Conservation (phyloP, 2,888 invertebrate species). For the Andrena marginata region DNA sequence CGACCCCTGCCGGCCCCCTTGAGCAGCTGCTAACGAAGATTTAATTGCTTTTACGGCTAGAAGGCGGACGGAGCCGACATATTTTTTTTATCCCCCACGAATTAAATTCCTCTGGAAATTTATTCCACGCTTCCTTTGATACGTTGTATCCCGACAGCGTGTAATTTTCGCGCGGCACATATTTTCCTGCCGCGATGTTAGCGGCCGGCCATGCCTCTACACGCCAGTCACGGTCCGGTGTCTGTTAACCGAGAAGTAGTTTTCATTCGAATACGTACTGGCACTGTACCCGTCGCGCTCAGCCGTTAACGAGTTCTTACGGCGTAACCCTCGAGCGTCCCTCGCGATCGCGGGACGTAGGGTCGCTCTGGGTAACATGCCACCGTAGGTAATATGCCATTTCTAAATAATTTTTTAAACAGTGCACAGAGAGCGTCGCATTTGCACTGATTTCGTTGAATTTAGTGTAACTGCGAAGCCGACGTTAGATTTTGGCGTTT, state of each 20-base stretch:
- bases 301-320: too few relatives aligned
- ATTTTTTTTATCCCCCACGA: constrained; percentile 18
- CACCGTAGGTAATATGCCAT: too few relatives aligned
- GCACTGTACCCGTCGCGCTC: neutral
- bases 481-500: too few relatives aligned
- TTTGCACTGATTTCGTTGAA: too few relatives aligned
- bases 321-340: neutral
- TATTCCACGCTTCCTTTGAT: constrained; percentile 58
- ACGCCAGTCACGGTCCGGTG: constrained; percentile 37
- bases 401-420: too few relatives aligned
- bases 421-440: too few relatives aligned
- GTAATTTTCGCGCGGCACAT: constrained; percentile 47
- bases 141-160: constrained; percentile 30
- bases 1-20: neutral
- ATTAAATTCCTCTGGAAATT: constrained; percentile 62
- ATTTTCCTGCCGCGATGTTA: constrained; percentile 48
- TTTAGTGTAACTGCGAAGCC: too few relatives aligned
- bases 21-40: constrained; percentile 49
- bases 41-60: constrained; percentile 45
- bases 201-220: constrained; percentile 24
- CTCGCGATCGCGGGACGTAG: neutral
- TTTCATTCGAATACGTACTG: neutral
- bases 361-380: too few relatives aligned
- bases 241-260: constrained; percentile 14
- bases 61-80: constrained; percentile 17